These are phyloP conservation scores for Apeltes quadracus DNA, from an alignment of 2,113 vertebrate species.

Conservation along the genomic window DNA sequence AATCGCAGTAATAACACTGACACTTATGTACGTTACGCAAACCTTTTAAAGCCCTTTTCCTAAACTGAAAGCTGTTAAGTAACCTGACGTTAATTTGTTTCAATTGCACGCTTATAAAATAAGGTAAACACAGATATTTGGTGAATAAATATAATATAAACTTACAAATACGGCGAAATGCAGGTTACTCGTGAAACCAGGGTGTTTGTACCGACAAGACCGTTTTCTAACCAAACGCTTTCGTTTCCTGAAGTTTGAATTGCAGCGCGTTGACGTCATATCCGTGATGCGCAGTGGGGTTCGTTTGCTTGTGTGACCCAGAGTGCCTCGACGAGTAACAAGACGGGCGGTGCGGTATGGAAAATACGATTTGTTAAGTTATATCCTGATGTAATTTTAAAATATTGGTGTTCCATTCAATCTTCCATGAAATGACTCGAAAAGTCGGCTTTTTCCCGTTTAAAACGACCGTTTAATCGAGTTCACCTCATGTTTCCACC, in stretches of 20 bases:
- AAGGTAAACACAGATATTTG: neutral
- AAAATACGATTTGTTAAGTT: neutral
- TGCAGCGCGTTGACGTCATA: constrained; percentile 63
- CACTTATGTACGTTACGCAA: neutral
- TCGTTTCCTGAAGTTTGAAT: constrained; percentile 77
- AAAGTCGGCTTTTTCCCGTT: neutral
- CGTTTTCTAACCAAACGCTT: constrained; percentile 38
- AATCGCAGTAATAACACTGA: neutral
- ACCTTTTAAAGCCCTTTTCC: neutral
- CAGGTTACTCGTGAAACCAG: neutral
- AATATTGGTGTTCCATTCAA: accelerated
- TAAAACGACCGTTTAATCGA: accelerated
- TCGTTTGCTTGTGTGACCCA: accelerated
- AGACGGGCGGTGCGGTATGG: constrained; percentile 1
- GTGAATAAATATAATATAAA: neutral
- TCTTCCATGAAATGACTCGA: accelerated
- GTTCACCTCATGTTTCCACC: neutral
- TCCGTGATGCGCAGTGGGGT: neutral
- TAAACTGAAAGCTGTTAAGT: neutral
- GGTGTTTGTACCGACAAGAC: constrained; percentile 5
- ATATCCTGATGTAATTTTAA: neutral
- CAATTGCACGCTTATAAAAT: neutral
- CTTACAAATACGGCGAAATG: constrained; percentile 20
- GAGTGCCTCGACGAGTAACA: neutral
- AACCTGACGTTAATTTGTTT: neutral